Percentiles rank a stretch among this genome's conserved stretches.
These are phyloP conservation scores for Orgyia antiqua DNA, from an alignment of 2,888 invertebrate genomes.

Conservation along the genomic window DNA sequence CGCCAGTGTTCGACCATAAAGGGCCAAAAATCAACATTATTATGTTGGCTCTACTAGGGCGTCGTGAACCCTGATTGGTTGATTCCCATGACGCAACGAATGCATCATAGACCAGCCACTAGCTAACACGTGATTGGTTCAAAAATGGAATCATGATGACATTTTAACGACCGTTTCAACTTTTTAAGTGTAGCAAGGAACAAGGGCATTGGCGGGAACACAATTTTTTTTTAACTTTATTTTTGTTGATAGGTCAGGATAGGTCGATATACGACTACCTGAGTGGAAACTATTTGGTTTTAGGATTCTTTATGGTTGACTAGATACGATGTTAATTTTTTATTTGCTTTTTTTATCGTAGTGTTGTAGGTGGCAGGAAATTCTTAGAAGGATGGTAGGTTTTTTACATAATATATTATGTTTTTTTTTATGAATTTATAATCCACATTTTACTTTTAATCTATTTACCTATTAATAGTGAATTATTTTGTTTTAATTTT, in stretches of 20 bases:
- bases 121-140: constrained; percentile 14
- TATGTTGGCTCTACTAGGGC: constrained; percentile 14
- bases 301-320: background rate
- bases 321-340: background rate
- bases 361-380: background rate
- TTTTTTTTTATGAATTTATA: too few species aligned
- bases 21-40: constrained; percentile 26
- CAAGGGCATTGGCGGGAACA: constrained; percentile 8
- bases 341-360: background rate
- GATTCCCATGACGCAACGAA: constrained; percentile 15
- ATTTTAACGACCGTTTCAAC: constrained; percentile 5
- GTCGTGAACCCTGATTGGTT: constrained; percentile 16
- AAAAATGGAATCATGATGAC: constrained; percentile 15
- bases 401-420: background rate
- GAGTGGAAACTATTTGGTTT: background rate
- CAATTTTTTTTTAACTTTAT: constrained; percentile 1
- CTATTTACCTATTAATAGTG: background rate
- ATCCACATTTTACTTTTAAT: too few species aligned
- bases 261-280: constrained; percentile 3
- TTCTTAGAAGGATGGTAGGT: background rate
- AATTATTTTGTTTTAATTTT: background rate
- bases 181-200: constrained; percentile 1
- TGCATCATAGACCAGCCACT: constrained; percentile 19
- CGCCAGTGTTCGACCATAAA: constrained; percentile 15
- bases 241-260: constrained; percentile 1